Evolutionary conservation across 2,113 vertebrate genomes (phyloP), one percentile per base, ranked within the genome.

Genomic region (Prolemur simus): DNA sequence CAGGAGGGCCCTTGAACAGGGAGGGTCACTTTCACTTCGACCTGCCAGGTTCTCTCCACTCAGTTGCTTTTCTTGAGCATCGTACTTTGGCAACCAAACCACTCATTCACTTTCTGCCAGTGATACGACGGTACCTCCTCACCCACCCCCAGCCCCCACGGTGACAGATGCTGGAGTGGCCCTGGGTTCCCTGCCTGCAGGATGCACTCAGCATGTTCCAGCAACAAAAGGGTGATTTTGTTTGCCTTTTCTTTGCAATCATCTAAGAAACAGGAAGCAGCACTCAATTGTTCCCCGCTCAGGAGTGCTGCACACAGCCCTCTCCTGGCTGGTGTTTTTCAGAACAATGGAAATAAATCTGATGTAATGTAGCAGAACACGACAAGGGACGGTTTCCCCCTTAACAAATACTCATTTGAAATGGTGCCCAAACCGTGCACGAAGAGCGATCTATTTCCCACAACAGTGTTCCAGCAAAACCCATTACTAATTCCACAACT

Each of bases 351-450:
- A 98, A 98, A 98, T 98, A 98, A 98, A 99, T 98, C 98, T 98
- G 95, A 98, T 97, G 98, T 98, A 98, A 99, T 98, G 98, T 98
- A 98, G 98, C 98, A 98, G 98, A 99, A 98, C 98, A 97, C 0
- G 96, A 98, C 98, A 97, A 98, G 97, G 98, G 98, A 98, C 90
- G 96, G 98, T 95, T 98, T 98, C 91, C 96, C 97, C 92, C 96
- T 98, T 98, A 98, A 99, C 98, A 99, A 99, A 99, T 98, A 98
- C 95, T 98, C 98, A 97, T 98, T 98, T 98, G 98, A 98, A 99
- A 98, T 96, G 87, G 96, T 98, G 98, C 98, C 98, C 97, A 96
- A 97, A 94, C 97, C 98, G 97, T 56, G 82, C 97, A 95, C 96
- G 78, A 98, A 91, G 96, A 97, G 98, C 98, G 97, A 99, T 99